These are phyloP conservation scores for Hypercompe scribonia DNA, from an alignment of 2,888 invertebrate genomes.

Conservation along the genomic window DNA sequence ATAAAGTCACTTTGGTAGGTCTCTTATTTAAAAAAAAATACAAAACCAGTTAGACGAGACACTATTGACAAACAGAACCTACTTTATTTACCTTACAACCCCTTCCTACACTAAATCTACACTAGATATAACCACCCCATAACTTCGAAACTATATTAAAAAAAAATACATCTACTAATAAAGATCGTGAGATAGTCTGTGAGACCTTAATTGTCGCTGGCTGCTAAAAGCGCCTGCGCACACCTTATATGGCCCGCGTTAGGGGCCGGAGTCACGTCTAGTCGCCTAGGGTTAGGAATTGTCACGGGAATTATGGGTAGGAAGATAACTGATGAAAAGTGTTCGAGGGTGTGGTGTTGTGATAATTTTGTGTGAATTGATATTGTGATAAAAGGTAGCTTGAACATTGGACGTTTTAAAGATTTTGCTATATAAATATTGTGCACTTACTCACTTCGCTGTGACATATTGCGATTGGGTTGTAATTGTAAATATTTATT, in stretches of 20 bases:
- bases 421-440: too few relatives aligned
- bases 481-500: too few relatives aligned
- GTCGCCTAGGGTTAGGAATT: slow-evolving; percentile 33
- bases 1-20: too few relatives aligned
- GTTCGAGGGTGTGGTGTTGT: slow-evolving; percentile 17
- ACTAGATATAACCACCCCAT: slow-evolving; percentile 15
- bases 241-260: slow-evolving; percentile 59
- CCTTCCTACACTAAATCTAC: background rate
- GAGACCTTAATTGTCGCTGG: slow-evolving; percentile 68
- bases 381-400: background rate
- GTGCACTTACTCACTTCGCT: too few relatives aligned
- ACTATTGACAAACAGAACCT: background rate
- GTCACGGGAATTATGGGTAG: slow-evolving; percentile 45
- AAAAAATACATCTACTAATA: slow-evolving; percentile 64
- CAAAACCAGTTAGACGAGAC: background rate
- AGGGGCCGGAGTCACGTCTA: slow-evolving; percentile 60
- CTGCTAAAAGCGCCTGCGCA: slow-evolving; percentile 61
- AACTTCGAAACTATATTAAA: slow-evolving; percentile 32
- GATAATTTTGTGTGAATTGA: background rate
- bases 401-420: too few relatives aligned
- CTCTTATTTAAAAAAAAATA: too few relatives aligned
- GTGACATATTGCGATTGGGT: too few relatives aligned
- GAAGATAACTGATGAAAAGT: slow-evolving; percentile 40
- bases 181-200: slow-evolving; percentile 63
- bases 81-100: background rate